Base-by-base conservation (phyloP, 2,888 invertebrate species). In the Epinotia nisella region DNA sequence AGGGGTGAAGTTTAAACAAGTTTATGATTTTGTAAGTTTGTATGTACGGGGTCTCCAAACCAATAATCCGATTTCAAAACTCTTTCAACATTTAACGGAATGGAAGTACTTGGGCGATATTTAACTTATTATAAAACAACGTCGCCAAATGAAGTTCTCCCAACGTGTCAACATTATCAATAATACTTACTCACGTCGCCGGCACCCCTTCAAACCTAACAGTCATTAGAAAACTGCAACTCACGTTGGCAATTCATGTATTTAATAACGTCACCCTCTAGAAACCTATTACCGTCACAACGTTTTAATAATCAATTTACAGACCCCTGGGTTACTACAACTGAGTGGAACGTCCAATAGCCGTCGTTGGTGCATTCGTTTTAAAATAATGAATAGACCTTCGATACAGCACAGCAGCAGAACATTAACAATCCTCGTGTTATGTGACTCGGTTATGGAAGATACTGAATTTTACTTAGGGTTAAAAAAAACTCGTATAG, bases 281-380 rank as follows among this genome's bases (percentile, higher is more conserved):
- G 85, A 89, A 90, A 90, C 89, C 91, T 90, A 92, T 93, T 92
- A 91, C 86, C 88, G 93, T 92, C 90, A 87, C 84, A 84, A 86
- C 84, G 83, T 84, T 88, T 87, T 84, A 82, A 84, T 86, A 90
- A 92, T 92, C 88, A 83, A 91, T 92, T 86, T 85, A 84, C 81
- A 77, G 81, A 85, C 83, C 85, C 85, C 84, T 82, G 85, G 76
- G 78, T 78, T 76, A 78, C 45, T 41, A 53, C 45, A 51, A 61
- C 13, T 17, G 59, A 39, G 61, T 58, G 19, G 64, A 62, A 73
- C 45, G 21, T 62, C 65, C 65, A 53, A 59, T 58, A 59, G 24
- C 59, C 59, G n/a, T 53, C 51, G 45, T 51, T 58, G 49, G 35
- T 49, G 53, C 19, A 39, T 3, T 17, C 55, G 39, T 35, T 65